A percentile compares a stretch with the other conserved stretches of the same genome.
phyloP scores from a whole-genome alignment of 92 coral and sea anemone genomes.

The Pocillopora grandis region DNA sequence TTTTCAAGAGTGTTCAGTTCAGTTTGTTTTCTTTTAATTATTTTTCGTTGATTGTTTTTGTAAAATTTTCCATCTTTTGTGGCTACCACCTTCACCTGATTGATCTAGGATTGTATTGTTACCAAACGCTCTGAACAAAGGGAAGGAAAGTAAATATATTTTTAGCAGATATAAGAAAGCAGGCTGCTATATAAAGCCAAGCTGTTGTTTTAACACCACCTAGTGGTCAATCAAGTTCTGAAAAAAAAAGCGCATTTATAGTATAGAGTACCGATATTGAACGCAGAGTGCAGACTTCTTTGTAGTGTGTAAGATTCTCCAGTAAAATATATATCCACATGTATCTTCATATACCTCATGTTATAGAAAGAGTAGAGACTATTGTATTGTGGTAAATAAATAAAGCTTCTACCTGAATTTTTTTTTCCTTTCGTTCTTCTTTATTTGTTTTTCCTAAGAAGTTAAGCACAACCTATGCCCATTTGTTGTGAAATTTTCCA shows the following conservation, averaged over 20 bases:
- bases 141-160: constrained; percentile 35
- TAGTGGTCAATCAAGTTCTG: constrained; percentile 34
- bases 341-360: constrained; percentile 17
- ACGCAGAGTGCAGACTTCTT: constrained; percentile 19
- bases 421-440: not conserved
- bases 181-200: constrained; percentile 31
- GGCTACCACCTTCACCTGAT: too few species aligned
- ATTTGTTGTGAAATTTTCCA: too few species aligned
- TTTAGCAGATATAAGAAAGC: constrained; percentile 27
- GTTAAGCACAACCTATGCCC: too few species aligned
- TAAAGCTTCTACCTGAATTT: constrained; percentile 15
- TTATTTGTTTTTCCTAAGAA: not conserved
- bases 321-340: constrained; percentile 38
- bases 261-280: constrained; percentile 36
- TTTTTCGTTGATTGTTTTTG: too few species aligned
- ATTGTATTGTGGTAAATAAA: constrained; percentile 33
- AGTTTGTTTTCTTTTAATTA: too few species aligned
- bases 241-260: constrained; percentile 22
- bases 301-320: constrained; percentile 30
- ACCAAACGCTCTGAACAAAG: constrained; percentile 7
- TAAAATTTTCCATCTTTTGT: not conserved
- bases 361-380: constrained; percentile 35
- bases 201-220: constrained; percentile 40
- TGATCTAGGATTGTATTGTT: not conserved
- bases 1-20: too few species aligned